Conservation (phyloP, 2,113 vertebrate genomes). For the Coracopsis vasa region DNA sequence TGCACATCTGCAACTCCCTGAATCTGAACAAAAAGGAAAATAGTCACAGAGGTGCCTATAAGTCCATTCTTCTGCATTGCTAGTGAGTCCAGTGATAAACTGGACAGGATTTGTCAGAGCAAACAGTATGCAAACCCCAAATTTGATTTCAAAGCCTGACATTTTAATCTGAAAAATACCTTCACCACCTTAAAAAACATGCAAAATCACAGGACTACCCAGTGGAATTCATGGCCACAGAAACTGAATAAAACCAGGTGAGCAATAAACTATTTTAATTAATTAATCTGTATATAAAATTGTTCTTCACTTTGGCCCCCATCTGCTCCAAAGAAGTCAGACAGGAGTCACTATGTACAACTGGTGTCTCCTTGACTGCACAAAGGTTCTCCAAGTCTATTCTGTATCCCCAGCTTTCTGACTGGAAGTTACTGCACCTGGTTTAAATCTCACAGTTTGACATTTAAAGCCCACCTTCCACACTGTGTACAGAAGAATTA, state of each 20-base stretch:
- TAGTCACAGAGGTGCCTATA: background rate
- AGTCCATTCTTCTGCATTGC: background rate
- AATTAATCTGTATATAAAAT: background rate
- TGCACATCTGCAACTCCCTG: background rate
- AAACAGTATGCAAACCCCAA: background rate
- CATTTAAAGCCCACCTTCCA: background rate
- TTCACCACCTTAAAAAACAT: background rate
- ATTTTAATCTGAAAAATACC: background rate
- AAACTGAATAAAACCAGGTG: background rate
- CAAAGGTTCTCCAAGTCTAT: background rate
- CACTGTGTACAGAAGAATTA: background rate
- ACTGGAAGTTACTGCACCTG: background rate
- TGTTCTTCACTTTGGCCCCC: background rate
- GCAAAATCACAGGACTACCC: background rate
- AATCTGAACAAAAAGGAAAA: background rate
- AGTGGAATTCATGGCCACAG: background rate
- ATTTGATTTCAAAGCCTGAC: background rate
- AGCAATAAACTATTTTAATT: background rate
- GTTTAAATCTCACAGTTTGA: background rate
- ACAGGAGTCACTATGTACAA: background rate
- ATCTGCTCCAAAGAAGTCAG: background rate
- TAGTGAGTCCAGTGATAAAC: rapidly evolving
- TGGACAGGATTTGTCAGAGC: background rate
- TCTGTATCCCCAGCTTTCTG: background rate
- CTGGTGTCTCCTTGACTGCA: too few relatives aligned